Evolutionary conservation across 2,888 invertebrate species (phyloP), one percentile per base, ranked within the genome.

Genomic region (Euspilapteryx auroguttella): DNA sequence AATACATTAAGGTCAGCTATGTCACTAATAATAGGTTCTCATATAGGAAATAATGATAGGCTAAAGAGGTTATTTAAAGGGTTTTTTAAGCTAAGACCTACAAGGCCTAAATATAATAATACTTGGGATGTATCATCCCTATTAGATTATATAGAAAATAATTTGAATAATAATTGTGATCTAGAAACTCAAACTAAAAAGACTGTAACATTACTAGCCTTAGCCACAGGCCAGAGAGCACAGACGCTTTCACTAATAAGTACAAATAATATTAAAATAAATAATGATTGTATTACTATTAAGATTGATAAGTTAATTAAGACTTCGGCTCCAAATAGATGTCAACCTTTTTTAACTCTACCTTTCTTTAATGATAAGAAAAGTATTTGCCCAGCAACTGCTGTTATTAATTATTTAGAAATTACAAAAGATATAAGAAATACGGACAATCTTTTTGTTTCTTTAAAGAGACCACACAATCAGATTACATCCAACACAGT

Each of bases 41-140:
- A 10, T 4, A 10, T 22, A 7, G 12, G 9, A 15, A 28, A 3
- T n/a, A 21, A 31, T 20, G 20, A 25, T n/a, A n/a, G 21, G 6
- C 3, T 28, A 4, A 8, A 12, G n/a, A 7, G 28, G n/a, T 21
- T 28, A 4, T 14, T 28, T 9, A 28, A 28, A 21, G 28, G 28
- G 8, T 6, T 21, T n/a, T 28, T 22, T 22, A 21, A 22, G 10
- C 10, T 21, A 6, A 3, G 28, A 3, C 28, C 28, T 13, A 4
- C 12, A 13, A 3, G 4, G 12, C 28, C 28, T 5, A 28, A 28
- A 13, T 28, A 28, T 22, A n/a, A 21, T n/a, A n/a, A 2, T 13
- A 22, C 28, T 5, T 28, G 28, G 28, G 14, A 28, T 12, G 2
- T 22, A 9, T 12, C 14, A 6, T 3, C 12, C 3, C 22, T 28